phyloP scores from a whole-genome alignment of 2,113 vertebrate species.

The Diadophis punctatus region DNA sequence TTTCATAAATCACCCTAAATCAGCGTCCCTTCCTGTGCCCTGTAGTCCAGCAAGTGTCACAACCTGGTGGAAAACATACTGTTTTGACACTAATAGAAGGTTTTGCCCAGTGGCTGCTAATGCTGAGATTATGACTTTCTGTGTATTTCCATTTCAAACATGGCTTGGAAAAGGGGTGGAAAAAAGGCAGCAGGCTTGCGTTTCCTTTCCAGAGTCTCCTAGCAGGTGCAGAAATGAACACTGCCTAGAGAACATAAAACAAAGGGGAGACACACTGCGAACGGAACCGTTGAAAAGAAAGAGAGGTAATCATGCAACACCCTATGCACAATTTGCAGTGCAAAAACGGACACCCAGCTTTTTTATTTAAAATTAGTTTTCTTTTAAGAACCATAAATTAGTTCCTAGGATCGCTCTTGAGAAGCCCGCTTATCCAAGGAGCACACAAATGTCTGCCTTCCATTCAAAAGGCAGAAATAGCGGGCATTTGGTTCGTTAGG shows the following conservation, averaged over 20 bases:
- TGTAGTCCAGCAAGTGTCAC: constrained; percentile 27
- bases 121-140: constrained; percentile 11
- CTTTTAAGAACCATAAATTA: background rate
- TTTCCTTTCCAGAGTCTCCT: constrained; percentile 28
- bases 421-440: background rate
- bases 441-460: background rate
- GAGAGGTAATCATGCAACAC: background rate
- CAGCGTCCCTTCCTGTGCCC: constrained; percentile 9
- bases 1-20: constrained; percentile 42
- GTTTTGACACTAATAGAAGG: constrained; percentile 31
- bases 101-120: constrained; percentile 35
- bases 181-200: background rate
- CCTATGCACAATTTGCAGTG: background rate
- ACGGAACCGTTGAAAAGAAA: background rate
- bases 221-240: background rate
- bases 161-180: background rate
- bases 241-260: background rate
- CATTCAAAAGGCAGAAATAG: background rate
- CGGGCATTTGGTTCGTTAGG: background rate
- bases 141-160: constrained; percentile 8
- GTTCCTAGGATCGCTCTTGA: background rate
- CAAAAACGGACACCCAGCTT: background rate
- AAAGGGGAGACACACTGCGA: background rate
- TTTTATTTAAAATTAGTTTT: background rate
- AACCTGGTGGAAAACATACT: constrained; percentile 48